phyloP scores from a whole-genome alignment of 2,888 invertebrate genomes.

The Scaptomyza caliginosa region DNA sequence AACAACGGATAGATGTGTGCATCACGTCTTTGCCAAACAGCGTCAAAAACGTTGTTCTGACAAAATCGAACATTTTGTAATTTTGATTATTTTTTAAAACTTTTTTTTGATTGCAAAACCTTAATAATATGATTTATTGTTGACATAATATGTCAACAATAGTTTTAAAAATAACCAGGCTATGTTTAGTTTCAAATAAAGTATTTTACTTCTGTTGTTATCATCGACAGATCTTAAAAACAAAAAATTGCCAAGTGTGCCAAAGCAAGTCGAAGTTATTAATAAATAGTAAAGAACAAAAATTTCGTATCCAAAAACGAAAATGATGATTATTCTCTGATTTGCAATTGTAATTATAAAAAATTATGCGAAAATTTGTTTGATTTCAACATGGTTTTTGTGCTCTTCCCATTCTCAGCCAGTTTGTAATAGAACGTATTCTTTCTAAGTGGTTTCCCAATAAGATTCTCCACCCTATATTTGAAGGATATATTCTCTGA shows the following conservation, averaged over 20 bases:
- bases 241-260: too few relatives aligned
- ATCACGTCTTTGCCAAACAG: not conserved
- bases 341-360: too few relatives aligned
- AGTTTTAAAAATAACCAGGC: too few relatives aligned
- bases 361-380: not conserved
- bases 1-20: not conserved
- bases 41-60: not conserved
- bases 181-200: too few relatives aligned
- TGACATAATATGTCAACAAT: not conserved
- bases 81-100: not conserved
- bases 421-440: conserved; percentile 19
- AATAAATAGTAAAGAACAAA: too few relatives aligned
- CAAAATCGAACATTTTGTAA: not conserved
- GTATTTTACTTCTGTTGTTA: too few relatives aligned
- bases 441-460: not conserved
- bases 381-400: not conserved
- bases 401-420: not conserved
- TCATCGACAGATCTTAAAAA: too few relatives aligned
- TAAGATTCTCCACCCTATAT: not conserved
- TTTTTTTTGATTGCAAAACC: not conserved
- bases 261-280: too few relatives aligned
- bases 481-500: not conserved
- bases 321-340: too few relatives aligned
- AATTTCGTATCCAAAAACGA: too few relatives aligned
- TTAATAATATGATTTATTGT: not conserved